Conservation (phyloP, 2,888 invertebrate genomes). For the Mesopsocus fuscifrons region DNA sequence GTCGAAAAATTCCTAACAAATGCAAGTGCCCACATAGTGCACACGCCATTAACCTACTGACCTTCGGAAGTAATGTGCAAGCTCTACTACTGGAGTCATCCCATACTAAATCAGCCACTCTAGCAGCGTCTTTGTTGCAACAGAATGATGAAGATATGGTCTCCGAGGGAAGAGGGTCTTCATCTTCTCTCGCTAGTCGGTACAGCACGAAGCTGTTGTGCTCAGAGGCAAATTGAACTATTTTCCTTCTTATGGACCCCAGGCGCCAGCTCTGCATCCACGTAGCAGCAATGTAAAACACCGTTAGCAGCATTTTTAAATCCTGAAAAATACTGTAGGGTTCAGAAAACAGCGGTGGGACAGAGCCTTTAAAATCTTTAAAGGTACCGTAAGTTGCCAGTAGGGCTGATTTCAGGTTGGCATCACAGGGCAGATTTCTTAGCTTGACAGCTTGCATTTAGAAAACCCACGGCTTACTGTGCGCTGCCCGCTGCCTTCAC, state of each 20-base stretch:
- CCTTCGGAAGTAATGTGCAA: conserved; percentile 36
- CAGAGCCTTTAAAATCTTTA: too few relatives aligned
- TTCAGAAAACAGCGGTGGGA: too few relatives aligned
- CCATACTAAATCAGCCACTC: conserved; percentile 41
- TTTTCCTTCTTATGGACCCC: conserved; percentile 44
- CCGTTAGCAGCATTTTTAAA: conserved; percentile 45
- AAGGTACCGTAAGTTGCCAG: too few relatives aligned
- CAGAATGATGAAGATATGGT: conserved; percentile 20
- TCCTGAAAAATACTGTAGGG: too few relatives aligned
- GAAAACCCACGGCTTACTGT: too few relatives aligned
- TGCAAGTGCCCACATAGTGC: too few relatives aligned
- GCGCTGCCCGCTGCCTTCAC: too few relatives aligned
- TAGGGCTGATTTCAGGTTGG: too few relatives aligned
- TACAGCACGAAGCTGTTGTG: conserved; percentile 20
- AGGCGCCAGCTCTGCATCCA: conserved; percentile 65
- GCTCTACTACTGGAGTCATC: conserved; percentile 30
- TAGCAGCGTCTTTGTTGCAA: conserved; percentile 21
- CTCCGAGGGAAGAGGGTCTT: conserved; percentile 11
- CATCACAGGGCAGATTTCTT: too few relatives aligned
- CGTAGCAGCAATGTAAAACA: conserved; percentile 69
- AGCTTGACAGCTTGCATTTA: too few relatives aligned
- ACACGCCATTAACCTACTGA: too few relatives aligned
- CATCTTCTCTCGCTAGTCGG: conserved; percentile 16
- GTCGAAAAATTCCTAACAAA: too few relatives aligned
- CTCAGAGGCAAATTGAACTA: conserved; percentile 25